These are phyloP conservation scores for Egretta garzetta DNA, from an alignment of 2,113 vertebrate genomes.

Conservation along the genomic window DNA sequence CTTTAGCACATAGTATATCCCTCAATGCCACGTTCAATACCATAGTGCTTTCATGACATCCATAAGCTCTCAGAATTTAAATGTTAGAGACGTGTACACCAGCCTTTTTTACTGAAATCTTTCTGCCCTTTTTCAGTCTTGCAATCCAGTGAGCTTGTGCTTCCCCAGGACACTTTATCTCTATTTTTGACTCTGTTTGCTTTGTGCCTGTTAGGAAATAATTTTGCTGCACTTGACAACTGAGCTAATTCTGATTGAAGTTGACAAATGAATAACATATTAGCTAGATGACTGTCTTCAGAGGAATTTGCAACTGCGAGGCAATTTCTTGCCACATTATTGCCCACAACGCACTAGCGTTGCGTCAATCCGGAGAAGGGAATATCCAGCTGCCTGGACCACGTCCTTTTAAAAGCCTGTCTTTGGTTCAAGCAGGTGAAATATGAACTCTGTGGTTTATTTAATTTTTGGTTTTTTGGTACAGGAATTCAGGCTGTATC, in stretches of 20 bases:
- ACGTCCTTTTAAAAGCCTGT: background rate
- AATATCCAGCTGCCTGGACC: background rate
- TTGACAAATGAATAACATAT: background rate
- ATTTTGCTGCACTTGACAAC: background rate
- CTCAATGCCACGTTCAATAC: background rate
- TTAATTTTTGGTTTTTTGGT: background rate
- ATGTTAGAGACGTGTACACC: fast-evolving
- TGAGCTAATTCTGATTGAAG: background rate
- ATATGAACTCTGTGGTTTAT: background rate
- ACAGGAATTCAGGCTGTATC: background rate
- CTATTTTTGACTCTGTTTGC: background rate
- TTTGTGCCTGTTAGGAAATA: background rate
- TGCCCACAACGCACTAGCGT: background rate
- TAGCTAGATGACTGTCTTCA: background rate
- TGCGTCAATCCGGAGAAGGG: background rate
- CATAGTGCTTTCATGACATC: background rate
- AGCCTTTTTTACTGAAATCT: background rate
- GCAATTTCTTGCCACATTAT: background rate
- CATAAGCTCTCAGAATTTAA: background rate
- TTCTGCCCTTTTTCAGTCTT: background rate
- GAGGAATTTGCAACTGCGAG: background rate
- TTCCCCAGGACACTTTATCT: background rate
- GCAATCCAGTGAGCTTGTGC: background rate
- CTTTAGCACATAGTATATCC: background rate
- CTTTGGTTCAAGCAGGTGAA: background rate